Evolutionary conservation across 2,797 vertebrate genomes (phyloP).

Genomic region (Phylloscopus collybita): DNA sequence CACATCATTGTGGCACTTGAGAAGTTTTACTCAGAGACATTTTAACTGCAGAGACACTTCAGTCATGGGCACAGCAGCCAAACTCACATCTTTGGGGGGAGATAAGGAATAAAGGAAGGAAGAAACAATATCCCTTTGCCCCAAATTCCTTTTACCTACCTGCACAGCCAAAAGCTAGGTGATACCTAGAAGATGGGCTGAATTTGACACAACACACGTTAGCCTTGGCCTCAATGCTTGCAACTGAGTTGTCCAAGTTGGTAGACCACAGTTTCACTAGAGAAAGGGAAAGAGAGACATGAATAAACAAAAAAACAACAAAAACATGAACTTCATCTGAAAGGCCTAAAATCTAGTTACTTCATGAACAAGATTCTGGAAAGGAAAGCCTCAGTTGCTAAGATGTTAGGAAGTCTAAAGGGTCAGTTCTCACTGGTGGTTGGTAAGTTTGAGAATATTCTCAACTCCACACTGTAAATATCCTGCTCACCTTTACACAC

Average conservation of each 20-base stretch:
- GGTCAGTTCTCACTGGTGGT: not conserved
- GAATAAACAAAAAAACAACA: not conserved
- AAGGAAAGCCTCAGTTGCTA: not conserved
- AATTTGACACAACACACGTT: constrained; percentile 99
- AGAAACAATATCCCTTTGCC: not conserved
- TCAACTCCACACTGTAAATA: not conserved
- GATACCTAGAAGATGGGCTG: constrained; percentile 96
- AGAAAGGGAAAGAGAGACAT: constrained; percentile 41
- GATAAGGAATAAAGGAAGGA: not conserved
- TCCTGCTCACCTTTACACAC: not conserved
- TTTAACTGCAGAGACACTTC: not conserved
- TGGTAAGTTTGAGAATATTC: not conserved
- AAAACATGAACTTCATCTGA: not conserved
- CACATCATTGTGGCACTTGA: not conserved
- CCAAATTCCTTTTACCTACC: constrained; percentile 77
- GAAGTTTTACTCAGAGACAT: not conserved
- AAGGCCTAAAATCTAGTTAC: not conserved
- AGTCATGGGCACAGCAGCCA: not conserved
- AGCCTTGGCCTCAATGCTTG: constrained; percentile 98
- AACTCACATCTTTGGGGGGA: not conserved
- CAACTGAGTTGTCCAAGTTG: constrained; percentile 98
- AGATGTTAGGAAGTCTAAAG: not conserved
- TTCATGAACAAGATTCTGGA: not conserved
- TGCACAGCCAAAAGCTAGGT: constrained; percentile 98
- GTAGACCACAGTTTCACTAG: constrained; percentile 98